These are phyloP conservation scores for Phyllotreta cruciferae DNA, from an alignment of 2,888 invertebrate genomes.

Conservation along the genomic window DNA sequence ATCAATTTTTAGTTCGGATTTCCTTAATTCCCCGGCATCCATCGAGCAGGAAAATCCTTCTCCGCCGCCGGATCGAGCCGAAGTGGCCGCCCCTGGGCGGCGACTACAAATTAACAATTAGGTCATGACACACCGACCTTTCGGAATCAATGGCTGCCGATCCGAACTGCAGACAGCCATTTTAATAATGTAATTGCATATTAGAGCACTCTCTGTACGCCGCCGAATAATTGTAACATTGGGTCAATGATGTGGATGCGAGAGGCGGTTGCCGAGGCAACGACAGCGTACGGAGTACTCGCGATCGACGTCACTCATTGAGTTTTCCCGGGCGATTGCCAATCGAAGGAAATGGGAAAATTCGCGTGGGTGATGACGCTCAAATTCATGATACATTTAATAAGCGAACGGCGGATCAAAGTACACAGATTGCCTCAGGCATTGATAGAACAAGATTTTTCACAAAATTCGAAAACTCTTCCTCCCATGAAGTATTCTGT, in stretches of 20 bases:
- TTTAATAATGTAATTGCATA: slow-evolving; percentile 31
- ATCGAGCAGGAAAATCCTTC: no score
- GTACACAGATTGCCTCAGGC: no score
- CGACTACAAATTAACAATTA: slow-evolving; percentile 22
- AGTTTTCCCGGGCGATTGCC: slow-evolving; percentile 9
- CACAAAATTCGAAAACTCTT: no score
- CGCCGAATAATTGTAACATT: slow-evolving; percentile 24
- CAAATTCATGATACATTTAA: no score
- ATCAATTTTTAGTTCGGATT: no score
- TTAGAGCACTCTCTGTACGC: slow-evolving; percentile 25
- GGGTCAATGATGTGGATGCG: slow-evolving; percentile 29
- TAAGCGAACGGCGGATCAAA: no score
- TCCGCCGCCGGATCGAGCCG: not conserved
- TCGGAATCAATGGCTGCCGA: slow-evolving; percentile 28
- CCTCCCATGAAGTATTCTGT: no score
- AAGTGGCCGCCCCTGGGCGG: not conserved
- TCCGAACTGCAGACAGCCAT: slow-evolving; percentile 23
- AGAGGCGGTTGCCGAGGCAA: slow-evolving; percentile 21
- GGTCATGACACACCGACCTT: slow-evolving; percentile 23
- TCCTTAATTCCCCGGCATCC: no score
- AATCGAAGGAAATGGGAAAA: not conserved
- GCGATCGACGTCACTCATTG: slow-evolving; percentile 30
- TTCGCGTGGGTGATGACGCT: no score
- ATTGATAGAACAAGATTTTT: no score
- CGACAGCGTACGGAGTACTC: slow-evolving; percentile 29